Conservation (phyloP, 2,797 vertebrate genomes). For the Rhinichthys osculus region DNA sequence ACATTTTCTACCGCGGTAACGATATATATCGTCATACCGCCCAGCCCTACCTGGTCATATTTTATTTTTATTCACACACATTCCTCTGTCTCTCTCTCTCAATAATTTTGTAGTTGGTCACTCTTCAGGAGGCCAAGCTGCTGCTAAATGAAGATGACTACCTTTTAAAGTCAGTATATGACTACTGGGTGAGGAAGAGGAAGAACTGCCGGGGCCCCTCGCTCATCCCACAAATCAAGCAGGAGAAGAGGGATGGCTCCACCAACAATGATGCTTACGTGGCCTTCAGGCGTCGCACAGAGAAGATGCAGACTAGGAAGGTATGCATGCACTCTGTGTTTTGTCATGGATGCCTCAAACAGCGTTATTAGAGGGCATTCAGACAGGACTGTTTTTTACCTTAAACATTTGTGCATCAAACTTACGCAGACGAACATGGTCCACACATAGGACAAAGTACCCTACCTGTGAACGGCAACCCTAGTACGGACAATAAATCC, state of each 20-base stretch:
- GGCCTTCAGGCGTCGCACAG: conserved; percentile 91
- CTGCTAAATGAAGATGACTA: conserved; percentile 94
- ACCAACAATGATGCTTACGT: conserved; percentile 93
- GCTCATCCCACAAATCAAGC: conserved; percentile 88
- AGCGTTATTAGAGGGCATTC: neutral
- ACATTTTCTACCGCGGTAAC: no score
- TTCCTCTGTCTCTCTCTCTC: neutral
- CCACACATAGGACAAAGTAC: no score
- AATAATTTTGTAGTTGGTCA: conserved; percentile 80
- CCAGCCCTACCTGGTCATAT: no score
- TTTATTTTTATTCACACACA: neutral
- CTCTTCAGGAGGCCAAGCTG: conserved; percentile 89
- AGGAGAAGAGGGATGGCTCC: conserved; percentile 91
- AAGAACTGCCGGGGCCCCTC: conserved; percentile 88
- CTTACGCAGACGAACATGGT: no score
- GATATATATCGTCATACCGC: no score
- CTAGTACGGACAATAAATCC: no score
- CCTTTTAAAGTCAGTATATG: conserved; percentile 94
- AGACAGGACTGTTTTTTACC: neutral
- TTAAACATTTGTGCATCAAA: neutral
- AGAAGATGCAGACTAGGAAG: conserved; percentile 97
- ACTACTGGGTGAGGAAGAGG: conserved; percentile 94
- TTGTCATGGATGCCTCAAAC: neutral
- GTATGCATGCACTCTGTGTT: conserved; percentile 67
- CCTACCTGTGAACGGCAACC: no score